Percentiles rank a stretch among this genome's conserved stretches.
These are phyloP conservation scores for Luidia sarsii DNA, from an alignment of 53 echinoderm and acorn worm genomes.

Conservation along the genomic window DNA sequence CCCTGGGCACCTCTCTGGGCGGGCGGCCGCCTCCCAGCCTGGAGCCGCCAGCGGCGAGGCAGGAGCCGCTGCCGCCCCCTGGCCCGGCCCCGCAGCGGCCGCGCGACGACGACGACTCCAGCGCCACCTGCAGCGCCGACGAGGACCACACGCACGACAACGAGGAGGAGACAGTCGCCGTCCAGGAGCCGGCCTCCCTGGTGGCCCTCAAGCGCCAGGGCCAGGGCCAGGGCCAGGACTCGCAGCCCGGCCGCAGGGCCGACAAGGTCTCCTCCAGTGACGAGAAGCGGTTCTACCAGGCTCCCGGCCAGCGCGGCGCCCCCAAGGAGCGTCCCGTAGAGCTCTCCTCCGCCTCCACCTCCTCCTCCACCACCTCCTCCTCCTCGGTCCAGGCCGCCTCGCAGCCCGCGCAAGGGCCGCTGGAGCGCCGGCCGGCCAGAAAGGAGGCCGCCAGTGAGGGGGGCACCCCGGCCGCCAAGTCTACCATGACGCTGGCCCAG, in stretches of 20 bases:
- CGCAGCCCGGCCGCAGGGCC: neutral
- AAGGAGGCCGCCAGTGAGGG: neutral
- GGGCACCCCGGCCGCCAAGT: constrained; percentile 2
- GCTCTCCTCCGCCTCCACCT: constrained; percentile 15
- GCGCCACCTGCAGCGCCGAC: constrained; percentile 96
- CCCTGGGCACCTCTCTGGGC: constrained; percentile 35
- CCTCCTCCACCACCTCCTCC: no score
- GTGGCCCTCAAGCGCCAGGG: constrained; percentile 13
- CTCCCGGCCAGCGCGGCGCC: neutral
- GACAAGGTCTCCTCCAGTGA: constrained; percentile 87
- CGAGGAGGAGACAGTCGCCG: constrained; percentile 48
- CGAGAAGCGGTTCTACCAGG: constrained; percentile 62
- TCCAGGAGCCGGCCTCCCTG: constrained; percentile 19
- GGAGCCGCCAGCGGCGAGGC: neutral
- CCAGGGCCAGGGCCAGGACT: constrained; percentile 8
- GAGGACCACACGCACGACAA: constrained; percentile 79
- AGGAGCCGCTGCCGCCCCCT: constrained; percentile 12
- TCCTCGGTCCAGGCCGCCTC: constrained; percentile 10
- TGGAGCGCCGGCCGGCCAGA: constrained; percentile 22
- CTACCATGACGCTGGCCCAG: constrained; percentile 34
- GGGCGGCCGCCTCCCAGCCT: constrained; percentile 13
- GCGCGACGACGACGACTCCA: constrained; percentile 85
- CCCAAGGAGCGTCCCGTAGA: constrained; percentile 37
- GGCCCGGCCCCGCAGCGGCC: neutral
- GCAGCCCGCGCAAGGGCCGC: neutral